Evolutionary conservation across 2,888 invertebrate species (phyloP).

Genomic region (Epirrhoe alternata): DNA sequence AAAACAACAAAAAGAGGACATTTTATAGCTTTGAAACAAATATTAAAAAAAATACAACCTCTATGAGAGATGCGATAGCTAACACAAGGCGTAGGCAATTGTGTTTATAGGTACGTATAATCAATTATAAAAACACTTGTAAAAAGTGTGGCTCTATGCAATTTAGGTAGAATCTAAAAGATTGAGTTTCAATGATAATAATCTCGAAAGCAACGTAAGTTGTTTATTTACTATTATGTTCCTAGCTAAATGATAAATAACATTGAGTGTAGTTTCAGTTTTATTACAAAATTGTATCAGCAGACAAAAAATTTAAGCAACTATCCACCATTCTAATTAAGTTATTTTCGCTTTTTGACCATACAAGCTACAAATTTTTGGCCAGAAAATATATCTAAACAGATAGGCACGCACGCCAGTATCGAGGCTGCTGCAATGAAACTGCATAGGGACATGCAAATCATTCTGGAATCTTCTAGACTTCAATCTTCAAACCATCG

Average conservation of each 20-base stretch:
- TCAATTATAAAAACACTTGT: no score
- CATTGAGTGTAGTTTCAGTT: not conserved
- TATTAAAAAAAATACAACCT: no score
- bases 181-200: no score
- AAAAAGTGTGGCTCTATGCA: no score
- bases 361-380: slow-evolving; percentile 46
- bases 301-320: not conserved
- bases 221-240: not conserved
- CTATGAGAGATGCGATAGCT: no score
- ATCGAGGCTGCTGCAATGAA: slow-evolving; percentile 53
- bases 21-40: no score
- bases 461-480: slow-evolving; percentile 48
- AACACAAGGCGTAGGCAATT: no score
- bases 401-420: slow-evolving; percentile 55
- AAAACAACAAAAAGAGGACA: no score
- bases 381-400: slow-evolving; percentile 32
- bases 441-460: slow-evolving; percentile 61
- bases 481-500: slow-evolving; percentile 41
- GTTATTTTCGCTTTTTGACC: slow-evolving; percentile 41
- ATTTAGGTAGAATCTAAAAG: no score
- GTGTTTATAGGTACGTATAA: no score
- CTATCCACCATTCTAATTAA: slow-evolving; percentile 54
- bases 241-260: not conserved
- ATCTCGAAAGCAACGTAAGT: no score
- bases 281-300: not conserved